These are phyloP conservation scores for Tapirus terrestris DNA, from an alignment of 2,113 vertebrate genomes.

Conservation along the genomic window DNA sequence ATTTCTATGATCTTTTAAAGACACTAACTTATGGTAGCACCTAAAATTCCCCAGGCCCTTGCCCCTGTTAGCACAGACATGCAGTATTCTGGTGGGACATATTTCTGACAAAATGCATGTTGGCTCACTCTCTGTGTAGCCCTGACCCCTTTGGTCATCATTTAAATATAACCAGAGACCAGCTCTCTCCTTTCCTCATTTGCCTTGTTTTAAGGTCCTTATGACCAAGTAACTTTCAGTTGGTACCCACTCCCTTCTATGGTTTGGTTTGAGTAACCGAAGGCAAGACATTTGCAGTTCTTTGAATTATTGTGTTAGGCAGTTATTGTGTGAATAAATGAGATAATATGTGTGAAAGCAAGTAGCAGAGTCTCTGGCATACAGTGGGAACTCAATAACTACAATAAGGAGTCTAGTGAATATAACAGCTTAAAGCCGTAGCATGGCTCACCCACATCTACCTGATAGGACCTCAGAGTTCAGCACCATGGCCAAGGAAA, in stretches of 20 bases:
- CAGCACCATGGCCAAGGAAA: constrained; percentile 57
- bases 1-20: constrained; percentile 28
- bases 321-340: neutral
- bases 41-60: neutral
- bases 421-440: neutral
- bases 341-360: neutral
- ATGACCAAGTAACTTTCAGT: neutral
- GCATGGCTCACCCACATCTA: neutral
- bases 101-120: fast-evolving
- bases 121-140: neutral
- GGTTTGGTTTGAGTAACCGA: neutral
- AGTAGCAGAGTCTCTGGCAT: neutral
- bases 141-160: neutral
- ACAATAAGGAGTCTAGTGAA: neutral
- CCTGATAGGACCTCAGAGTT: neutral
- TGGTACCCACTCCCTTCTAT: neutral
- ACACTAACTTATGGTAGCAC: neutral
- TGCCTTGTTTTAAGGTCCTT: neutral
- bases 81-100: neutral
- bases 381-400: neutral
- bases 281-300: neutral
- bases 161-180: neutral
- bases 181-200: neutral
- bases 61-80: neutral
- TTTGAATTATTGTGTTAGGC: neutral